phyloP scores from a whole-genome alignment of 2,113 vertebrate species.

The Sigmodon hispidus region DNA sequence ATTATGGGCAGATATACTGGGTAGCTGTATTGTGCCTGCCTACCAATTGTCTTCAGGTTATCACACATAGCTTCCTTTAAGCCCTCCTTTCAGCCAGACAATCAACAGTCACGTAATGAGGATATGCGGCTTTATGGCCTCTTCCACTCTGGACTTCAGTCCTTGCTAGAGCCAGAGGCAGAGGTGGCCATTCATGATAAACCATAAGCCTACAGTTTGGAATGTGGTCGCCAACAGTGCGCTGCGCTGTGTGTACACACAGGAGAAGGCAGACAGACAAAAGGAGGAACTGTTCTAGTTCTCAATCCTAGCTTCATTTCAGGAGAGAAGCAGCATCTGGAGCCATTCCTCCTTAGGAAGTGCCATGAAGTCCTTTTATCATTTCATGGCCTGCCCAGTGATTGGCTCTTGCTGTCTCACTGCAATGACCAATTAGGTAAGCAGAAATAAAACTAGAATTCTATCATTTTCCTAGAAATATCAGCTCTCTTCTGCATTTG shows the following conservation, averaged over 20 bases:
- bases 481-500: neutral
- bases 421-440: neutral
- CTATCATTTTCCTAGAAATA: constrained; percentile 17
- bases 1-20: neutral
- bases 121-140: neutral
- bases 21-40: neutral
- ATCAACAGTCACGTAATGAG: neutral
- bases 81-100: neutral
- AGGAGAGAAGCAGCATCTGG: neutral
- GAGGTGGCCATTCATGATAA: neutral
- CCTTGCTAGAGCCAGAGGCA: neutral
- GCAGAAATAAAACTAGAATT: constrained; percentile 38
- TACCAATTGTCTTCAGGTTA: neutral
- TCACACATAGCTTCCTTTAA: neutral
- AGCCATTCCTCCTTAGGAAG: neutral
- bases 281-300: neutral
- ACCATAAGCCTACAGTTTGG: neutral
- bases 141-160: neutral
- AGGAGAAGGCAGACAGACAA: no score
- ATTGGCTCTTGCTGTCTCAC: neutral
- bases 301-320: neutral
- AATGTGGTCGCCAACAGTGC: neutral
- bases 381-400: neutral
- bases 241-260: neutral
- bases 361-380: neutral